Base-by-base conservation (phyloP, 2,797 vertebrate species). In the Danio choprae region DNA sequence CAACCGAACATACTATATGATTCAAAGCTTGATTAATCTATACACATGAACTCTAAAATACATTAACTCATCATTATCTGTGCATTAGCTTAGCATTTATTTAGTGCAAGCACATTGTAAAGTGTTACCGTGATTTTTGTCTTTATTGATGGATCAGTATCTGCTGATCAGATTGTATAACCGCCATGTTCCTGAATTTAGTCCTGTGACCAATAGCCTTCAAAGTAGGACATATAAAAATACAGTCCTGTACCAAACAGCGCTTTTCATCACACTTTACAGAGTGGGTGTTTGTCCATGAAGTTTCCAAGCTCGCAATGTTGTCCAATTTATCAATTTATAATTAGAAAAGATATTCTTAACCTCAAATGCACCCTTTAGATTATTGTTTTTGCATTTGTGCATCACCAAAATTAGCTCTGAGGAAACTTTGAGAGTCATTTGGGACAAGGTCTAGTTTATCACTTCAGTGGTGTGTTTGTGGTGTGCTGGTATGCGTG, bases 171-270 rank as follows among this genome's bases (percentile, higher is more conserved):
- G 67, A 62, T 70, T 71, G 56, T 79, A 44, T 70, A 60, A 22
- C 44, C 13, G 55, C 36, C 43, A 70, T 58, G 13, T 62, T 41
- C 67, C 65, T 79, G 76, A 79, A 70, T 64, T 44, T 70, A 59
- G 13, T 18, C 6, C 9, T 55, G 48, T 55, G 22, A 38, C 29
- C 41, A 43, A 6, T 9, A 51, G 58, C 11, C 12, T 16, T n/a
- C n/a, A 43, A 16, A 43, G 2, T 63, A 18, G 44, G n/a, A 22
- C 36, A 10, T 55, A 11, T 4, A 15, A 51, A 22, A 9, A 29
- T 15, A n/a, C 38, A 71, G 51, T 71, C 36, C n/a, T 1, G 2
- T 10, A 41, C n/a, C 11, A 58, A 73, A 59, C 5, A 0, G 36
- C 4, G 18, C n/a, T 41, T n/a, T 56, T 56, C 13, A 12, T 7